Evolutionary conservation across 2,888 invertebrate species (phyloP).

Genomic region (Branchinecta sandiegonensis): DNA sequence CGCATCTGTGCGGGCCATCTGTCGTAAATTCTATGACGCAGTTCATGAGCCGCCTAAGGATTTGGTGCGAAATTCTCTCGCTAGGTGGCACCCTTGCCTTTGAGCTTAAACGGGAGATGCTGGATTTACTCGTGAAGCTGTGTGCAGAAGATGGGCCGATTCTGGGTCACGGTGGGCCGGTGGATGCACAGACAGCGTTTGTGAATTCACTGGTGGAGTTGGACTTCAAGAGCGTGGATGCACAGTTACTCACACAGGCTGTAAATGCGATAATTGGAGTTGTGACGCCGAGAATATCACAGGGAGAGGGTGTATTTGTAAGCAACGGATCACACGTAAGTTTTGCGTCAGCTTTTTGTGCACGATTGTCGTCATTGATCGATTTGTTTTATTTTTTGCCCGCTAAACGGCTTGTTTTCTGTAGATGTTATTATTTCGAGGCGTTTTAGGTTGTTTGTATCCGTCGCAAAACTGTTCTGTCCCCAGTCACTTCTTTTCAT

Average conservation of each 20-base stretch:
- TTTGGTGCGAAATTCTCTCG: constrained; percentile 21
- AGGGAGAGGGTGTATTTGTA: constrained; percentile 6
- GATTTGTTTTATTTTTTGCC: too few species aligned
- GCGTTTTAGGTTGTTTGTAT: not conserved
- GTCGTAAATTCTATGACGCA: constrained; percentile 18
- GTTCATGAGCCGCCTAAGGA: constrained; percentile 17
- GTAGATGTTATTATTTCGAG: not conserved
- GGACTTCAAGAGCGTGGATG: constrained; percentile 51
- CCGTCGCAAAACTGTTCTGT: not conserved
- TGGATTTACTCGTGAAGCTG: constrained; percentile 20
- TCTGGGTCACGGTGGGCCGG: constrained; percentile 39
- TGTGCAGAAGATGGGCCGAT: constrained; percentile 32
- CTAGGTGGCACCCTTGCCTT: constrained; percentile 18
- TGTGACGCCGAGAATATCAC: not conserved
- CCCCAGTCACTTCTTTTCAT: not conserved
- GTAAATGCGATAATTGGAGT: constrained; percentile 18
- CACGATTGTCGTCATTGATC: too few species aligned
- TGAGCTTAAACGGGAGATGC: not conserved
- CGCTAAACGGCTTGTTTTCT: not conserved
- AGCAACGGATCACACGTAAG: constrained; percentile 19
- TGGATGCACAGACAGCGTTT: constrained; percentile 59
- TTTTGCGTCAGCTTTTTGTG: too few species aligned
- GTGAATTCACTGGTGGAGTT: constrained; percentile 49
- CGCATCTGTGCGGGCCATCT: constrained; percentile 41
- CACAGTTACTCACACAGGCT: constrained; percentile 6